Base-by-base conservation (phyloP, 2,113 vertebrate genomes). In the Lophura nycthemera region DNA sequence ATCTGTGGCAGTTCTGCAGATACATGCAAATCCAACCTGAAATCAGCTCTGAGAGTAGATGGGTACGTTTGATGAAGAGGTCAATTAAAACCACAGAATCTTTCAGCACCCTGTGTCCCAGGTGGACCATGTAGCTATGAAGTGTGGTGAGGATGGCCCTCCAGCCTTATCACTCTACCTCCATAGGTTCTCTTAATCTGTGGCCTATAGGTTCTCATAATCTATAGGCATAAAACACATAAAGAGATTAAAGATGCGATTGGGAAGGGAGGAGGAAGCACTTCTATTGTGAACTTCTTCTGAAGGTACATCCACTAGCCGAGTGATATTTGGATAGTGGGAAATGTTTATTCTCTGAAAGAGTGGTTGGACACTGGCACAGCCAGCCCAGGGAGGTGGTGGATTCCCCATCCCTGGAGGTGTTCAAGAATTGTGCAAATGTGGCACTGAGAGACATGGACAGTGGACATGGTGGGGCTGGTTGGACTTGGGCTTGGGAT, bases 211-310 rank as follows among this genome's bases (percentile, higher is more conserved):
- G 42, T 63, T 92, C 38, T 80, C 38, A 61, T 24, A 91, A 93
- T 56, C 84, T 89, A 83, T 78, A 64, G 75, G 57, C 84, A 77
- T 69, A 75, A 92, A 92, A 83, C 94, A 81, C 85, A 61, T n/a
- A 5, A 36, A 43, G 61, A 92, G 72, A 88, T 67, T 34, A 40
- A 77, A 83, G 34, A 47, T 11, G 25, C 4, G 43, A 78, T 6
- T 52, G 34, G 71, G 89, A 30, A 89, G 8, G 34, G 25, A 74
- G n/a, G 38, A 88, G 32, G 56, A 92, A 89, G 43, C 0, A 0
- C 30, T 77, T 21, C 52, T 34, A 38, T 27, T 15, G 5, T 11
- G 17, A 0, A 0, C 12, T 13, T 83, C 52, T 59, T 79, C 72
- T 61, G 42, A 47, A 81, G 43, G 38, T 30, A 18, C 6, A 72